Conservation (phyloP, 64 coral and sea anemone species). For the Montipora foliosa region DNA sequence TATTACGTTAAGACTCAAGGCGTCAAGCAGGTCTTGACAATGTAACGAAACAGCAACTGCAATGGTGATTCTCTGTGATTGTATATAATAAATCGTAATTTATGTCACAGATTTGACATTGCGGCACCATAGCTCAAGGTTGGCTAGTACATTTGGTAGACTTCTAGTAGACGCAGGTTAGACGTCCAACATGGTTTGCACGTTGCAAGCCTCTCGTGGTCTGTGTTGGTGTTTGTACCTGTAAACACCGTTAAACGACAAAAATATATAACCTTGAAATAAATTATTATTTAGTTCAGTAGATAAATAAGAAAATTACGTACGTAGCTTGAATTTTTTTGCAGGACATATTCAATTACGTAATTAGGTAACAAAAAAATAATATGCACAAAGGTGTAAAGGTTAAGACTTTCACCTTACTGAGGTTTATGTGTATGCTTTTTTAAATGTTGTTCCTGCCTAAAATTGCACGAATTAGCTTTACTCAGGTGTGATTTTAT, state of each 20-base stretch:
- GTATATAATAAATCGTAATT: too few species aligned
- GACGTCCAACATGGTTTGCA: neutral
- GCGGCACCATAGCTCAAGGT: too few species aligned
- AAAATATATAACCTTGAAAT: neutral
- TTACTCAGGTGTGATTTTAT: neutral
- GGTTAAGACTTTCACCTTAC: neutral
- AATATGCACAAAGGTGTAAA: neutral
- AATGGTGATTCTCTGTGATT: too few species aligned
- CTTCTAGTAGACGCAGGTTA: too few species aligned
- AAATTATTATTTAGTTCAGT: constrained; percentile 20
- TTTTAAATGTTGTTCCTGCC: neutral
- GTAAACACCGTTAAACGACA: constrained; percentile 9
- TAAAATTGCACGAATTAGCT: too few species aligned
- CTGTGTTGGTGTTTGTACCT: neutral
- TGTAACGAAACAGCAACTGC: neutral
- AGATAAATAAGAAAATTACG: too few species aligned
- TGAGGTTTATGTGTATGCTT: neutral
- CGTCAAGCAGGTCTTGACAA: constrained; percentile 33
- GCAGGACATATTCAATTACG: neutral
- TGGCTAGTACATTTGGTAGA: too few species aligned
- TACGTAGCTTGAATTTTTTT: neutral
- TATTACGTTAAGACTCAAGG: neutral
- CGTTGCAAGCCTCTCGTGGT: neutral
- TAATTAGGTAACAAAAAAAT: neutral
- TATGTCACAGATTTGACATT: too few species aligned